These are phyloP conservation scores for Aramus guarauna DNA, from an alignment of 2,113 vertebrate species.

Conservation along the genomic window DNA sequence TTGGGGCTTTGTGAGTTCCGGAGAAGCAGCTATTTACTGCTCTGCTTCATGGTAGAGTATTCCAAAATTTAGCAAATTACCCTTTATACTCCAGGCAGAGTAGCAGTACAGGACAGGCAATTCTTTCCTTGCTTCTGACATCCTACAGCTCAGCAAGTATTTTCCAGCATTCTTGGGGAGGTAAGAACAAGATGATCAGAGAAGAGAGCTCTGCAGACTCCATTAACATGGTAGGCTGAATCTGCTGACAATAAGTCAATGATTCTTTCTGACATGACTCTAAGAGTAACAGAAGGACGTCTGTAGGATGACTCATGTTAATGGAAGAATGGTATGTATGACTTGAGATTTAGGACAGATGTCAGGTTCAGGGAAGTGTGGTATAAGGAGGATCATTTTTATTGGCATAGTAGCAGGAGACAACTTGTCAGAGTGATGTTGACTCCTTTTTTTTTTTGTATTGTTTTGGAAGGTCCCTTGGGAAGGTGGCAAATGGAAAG, in stretches of 20 bases:
- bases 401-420: conserved; percentile 39
- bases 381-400: conserved; percentile 43
- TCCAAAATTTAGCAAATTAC: background rate
- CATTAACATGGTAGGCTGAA: conserved; percentile 50
- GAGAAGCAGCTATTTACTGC: background rate
- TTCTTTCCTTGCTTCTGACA: background rate
- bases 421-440: conserved; percentile 50
- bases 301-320: conserved; percentile 44
- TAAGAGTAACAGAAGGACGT: conserved; percentile 29
- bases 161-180: conserved; percentile 10
- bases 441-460: background rate
- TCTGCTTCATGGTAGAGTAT: background rate
- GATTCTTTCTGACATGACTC: conserved; percentile 54
- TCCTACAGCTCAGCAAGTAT: background rate
- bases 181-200: background rate
- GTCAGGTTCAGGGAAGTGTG: conserved; percentile 44
- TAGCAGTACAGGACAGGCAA: background rate
- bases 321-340: conserved; percentile 44
- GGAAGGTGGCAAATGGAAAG: conserved; percentile 5
- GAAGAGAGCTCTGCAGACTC: conserved; percentile 30
- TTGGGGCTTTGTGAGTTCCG: background rate
- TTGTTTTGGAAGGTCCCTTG: conserved; percentile 22
- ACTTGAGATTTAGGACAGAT: conserved; percentile 60
- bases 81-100: background rate
- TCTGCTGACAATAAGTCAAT: conserved; percentile 65